Percentiles rank a stretch among this genome's conserved stretches.
These are phyloP conservation scores for Myotis daubentonii DNA, from an alignment of 2,797 vertebrate species.

Conservation along the genomic window DNA sequence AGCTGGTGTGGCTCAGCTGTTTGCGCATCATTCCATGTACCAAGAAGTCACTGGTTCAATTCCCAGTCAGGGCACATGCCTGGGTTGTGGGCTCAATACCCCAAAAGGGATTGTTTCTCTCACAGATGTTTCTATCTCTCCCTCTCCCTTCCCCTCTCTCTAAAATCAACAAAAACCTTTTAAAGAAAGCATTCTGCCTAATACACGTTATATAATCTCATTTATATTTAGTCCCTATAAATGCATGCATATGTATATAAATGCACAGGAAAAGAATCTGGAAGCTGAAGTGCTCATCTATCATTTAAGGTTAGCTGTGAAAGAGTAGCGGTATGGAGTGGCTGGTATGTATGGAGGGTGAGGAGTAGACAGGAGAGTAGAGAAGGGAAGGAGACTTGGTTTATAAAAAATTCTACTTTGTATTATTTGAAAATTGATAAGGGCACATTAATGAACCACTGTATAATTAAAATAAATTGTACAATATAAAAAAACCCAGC, in stretches of 20 bases:
- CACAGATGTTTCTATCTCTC: neutral
- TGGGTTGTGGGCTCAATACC: neutral
- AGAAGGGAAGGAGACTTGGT: neutral
- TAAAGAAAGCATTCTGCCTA: neutral
- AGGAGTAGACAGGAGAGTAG: neutral
- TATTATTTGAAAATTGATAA: slow-evolving; percentile 25
- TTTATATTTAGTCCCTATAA: slow-evolving; percentile 16
- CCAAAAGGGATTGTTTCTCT: neutral
- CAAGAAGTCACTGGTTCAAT: neutral
- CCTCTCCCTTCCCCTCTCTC: neutral
- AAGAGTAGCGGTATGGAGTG: neutral
- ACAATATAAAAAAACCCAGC: neutral
- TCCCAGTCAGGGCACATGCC: neutral
- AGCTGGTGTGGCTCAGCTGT: neutral
- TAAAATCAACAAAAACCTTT: neutral
- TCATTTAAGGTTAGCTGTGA: neutral
- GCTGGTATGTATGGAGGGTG: neutral
- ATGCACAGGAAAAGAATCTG: neutral
- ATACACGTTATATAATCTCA: neutral
- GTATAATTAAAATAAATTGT: slow-evolving; percentile 23
- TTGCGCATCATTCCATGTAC: neutral
- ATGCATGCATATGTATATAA: neutral
- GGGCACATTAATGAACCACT: neutral
- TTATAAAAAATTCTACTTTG: neutral
- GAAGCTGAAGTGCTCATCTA: neutral